Percentiles rank a stretch among this genome's conserved stretches.
Conservation (phyloP, 2,113 vertebrate genomes). For the Psephotus haematonotus region DNA sequence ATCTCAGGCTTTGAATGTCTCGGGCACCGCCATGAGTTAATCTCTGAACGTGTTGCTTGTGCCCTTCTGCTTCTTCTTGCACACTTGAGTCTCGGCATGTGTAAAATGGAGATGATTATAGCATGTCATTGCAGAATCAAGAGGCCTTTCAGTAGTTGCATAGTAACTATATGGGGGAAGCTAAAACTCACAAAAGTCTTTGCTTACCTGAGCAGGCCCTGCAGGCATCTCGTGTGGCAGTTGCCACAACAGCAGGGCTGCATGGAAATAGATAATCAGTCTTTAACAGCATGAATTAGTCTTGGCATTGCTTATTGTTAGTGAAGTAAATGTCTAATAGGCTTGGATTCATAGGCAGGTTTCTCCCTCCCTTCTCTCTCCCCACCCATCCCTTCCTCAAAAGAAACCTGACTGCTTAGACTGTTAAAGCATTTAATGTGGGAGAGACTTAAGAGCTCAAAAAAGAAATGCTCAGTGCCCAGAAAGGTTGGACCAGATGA, state of each 20-base stretch:
- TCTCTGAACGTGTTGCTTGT: rapidly evolving
- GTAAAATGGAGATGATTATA: not conserved
- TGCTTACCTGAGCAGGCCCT: not conserved
- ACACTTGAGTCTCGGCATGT: not conserved
- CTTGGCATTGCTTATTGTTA: not conserved
- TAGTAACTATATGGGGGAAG: not conserved
- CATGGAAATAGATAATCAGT: not conserved
- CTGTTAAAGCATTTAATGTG: not conserved
- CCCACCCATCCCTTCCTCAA: not conserved
- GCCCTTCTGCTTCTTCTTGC: not conserved
- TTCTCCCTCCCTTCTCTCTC: not conserved
- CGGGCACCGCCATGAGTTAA: not conserved
- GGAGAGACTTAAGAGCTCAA: not conserved
- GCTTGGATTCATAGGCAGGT: not conserved
- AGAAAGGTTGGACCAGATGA: not conserved
- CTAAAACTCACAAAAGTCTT: not conserved
- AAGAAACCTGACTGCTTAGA: not conserved
- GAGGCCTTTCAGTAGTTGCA: not conserved
- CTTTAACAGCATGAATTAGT: not conserved
- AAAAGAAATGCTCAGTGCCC: not conserved
- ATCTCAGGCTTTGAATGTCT: not conserved
- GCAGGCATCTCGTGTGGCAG: not conserved
- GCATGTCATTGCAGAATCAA: not conserved
- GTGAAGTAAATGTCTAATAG: not conserved
- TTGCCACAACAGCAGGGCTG: not conserved